A percentile compares a stretch with the other conserved stretches of the same genome.
Conservation (phyloP, 2,888 invertebrate species). For the Caenorhabditis parvicauda region DNA sequence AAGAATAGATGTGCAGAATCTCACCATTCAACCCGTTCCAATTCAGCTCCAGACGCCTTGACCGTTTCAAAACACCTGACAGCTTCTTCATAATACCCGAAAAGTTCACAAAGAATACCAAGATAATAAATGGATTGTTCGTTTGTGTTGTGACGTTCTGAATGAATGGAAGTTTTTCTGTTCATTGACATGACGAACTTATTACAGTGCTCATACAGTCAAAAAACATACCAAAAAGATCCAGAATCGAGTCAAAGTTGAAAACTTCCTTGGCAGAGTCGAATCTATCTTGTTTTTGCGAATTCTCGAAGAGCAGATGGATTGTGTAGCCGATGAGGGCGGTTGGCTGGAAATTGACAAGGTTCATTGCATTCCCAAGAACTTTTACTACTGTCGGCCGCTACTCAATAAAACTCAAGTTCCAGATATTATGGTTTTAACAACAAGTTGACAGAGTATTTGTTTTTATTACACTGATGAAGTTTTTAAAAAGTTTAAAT, state of each 20-base stretch:
- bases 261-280: slow-evolving; percentile 19
- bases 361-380: not conserved
- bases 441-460: no score
- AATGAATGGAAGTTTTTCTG: no score
- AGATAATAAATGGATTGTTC: slow-evolving; percentile 16
- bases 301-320: slow-evolving; percentile 13
- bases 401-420: no score
- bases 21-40: slow-evolving; percentile 15
- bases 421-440: no score
- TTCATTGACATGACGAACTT: no score
- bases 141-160: no score
- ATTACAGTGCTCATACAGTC: not conserved
- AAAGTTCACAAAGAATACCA: slow-evolving; percentile 29
- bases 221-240: slow-evolving; percentile 14
- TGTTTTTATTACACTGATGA: no score
- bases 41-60: slow-evolving; percentile 1
- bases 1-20: no score
- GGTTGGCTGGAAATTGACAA: not conserved
- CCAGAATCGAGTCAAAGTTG: slow-evolving; percentile 26
- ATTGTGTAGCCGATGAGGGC: slow-evolving; percentile 11
- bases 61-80: slow-evolving; percentile 13
- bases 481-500: no score
- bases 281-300: slow-evolving; percentile 17
- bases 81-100: slow-evolving; percentile 32
- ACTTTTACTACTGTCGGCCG: not conserved